phyloP scores from a whole-genome alignment of 92 coral and sea anemone species.

The Diadumene lineata region DNA sequence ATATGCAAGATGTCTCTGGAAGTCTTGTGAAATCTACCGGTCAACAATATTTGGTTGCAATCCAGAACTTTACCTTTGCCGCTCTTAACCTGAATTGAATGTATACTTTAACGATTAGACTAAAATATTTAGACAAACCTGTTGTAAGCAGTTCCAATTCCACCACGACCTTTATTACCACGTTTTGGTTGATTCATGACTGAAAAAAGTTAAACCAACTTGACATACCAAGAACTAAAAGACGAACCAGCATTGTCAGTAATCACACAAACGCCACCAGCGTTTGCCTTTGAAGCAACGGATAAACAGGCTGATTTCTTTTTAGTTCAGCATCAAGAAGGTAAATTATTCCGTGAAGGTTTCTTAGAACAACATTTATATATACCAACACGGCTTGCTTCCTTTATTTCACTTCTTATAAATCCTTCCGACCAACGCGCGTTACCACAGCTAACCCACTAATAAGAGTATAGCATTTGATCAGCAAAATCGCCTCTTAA shows the following conservation, averaged over 20 bases:
- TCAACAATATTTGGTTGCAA: not conserved
- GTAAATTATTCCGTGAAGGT: no score
- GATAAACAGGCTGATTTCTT: conserved; percentile 54
- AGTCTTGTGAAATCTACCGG: not conserved
- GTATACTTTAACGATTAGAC: not conserved
- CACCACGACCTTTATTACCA: conserved; percentile 74
- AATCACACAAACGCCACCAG: conserved; percentile 52
- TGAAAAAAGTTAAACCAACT: conserved; percentile 66
- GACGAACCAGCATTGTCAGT: conserved; percentile 42
- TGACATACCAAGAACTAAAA: conserved; percentile 71
- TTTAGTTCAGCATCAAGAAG: conserved; percentile 53
- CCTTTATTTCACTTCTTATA: conserved; percentile 75
- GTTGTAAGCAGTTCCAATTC: conserved; percentile 41
- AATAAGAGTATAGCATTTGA: conserved; percentile 23
- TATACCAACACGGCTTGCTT: conserved; percentile 41
- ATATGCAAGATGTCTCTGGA: no score
- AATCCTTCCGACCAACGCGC: conserved; percentile 87
- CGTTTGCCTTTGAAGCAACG: conserved; percentile 47
- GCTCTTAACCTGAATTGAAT: not conserved
- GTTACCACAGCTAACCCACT: conserved; percentile 38
- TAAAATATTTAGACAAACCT: conserved; percentile 43
- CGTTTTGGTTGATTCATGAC: conserved; percentile 69
- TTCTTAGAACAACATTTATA: conserved; percentile 62
- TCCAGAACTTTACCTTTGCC: not conserved
- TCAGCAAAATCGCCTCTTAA: not conserved